Evolutionary conservation across 2,797 vertebrate genomes (phyloP), one percentile per base, ranked within the genome.

Genomic region (Ctenopoma multispine): DNA sequence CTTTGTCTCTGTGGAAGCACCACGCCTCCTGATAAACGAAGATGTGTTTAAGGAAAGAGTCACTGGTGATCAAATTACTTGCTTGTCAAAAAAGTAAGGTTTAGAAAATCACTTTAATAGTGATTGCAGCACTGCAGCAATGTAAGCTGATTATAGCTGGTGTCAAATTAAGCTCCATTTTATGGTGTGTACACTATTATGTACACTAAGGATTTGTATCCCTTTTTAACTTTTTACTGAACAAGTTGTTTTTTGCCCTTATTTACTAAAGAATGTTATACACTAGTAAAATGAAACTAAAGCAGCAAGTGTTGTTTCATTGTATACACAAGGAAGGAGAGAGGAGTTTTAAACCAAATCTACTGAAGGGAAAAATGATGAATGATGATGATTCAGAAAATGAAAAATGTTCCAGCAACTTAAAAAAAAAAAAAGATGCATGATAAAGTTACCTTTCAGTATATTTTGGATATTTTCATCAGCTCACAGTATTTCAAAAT

Each of bases 41-140:
- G 36, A 72, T 23, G 2, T 49, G 68, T 72, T 53, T 64, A 49
- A 69, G 63, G 27, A 59, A 58, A 12, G 36, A 75, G 49, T 48
- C 31, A 31, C 27, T 24, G 29, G n/a, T n/a, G 3, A 49, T 44
- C 10, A 21, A 31, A 27, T 5, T 21, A 40, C 29, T 40, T 38
- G 36, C 7, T 43, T 18, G 17, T 48, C 43, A 47, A 29, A 14
- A 34, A 34, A 29, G 27, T 29, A n/a, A n/a, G n/a, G 10, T 36
- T 9, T 36, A 36, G 36, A 36, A 40, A 40, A 40, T 40, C 12
- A 40, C 11, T 14, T 14, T 14, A 40, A 14, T 5, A 36, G 38
- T 40, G 38, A 40, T 40, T 40, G 14, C 38, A 40, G 38, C 38
- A 34, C 31, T 31, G 27, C 27, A 29, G 27, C 27, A 29, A 4